These are phyloP conservation scores for Globodera ellingtonae DNA, from an alignment of 1,140 invertebrate species.

Conservation along the genomic window DNA sequence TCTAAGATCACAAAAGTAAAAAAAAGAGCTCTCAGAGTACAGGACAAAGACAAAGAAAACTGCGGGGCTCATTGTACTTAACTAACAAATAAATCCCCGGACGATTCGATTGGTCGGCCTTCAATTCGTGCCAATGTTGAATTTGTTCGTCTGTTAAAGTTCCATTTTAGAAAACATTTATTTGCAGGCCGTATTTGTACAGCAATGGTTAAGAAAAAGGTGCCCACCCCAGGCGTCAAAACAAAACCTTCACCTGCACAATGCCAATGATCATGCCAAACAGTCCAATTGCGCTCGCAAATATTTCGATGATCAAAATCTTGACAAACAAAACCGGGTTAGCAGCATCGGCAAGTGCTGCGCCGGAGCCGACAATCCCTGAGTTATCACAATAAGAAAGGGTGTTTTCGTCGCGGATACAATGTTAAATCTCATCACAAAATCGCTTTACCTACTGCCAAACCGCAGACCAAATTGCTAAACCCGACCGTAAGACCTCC, in stretches of 20 bases:
- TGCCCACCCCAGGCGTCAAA: too few species aligned
- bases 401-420: slow-evolving; percentile 1
- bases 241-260: slow-evolving; percentile 72
- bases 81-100: too few species aligned
- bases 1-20: neutral
- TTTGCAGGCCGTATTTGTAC: neutral
- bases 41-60: neutral
- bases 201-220: neutral
- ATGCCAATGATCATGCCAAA: slow-evolving; percentile 98
- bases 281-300: slow-evolving; percentile 93
- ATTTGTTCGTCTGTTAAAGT: slow-evolving; percentile 23
- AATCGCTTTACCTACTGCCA: slow-evolving; percentile 77
- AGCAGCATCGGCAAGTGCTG: slow-evolving; percentile 90
- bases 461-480: slow-evolving; percentile 90
- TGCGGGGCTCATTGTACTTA: neutral
- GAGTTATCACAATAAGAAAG: neutral
- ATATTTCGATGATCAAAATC: slow-evolving; percentile 96
- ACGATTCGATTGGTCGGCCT: neutral
- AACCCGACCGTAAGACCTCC: slow-evolving; percentile 88
- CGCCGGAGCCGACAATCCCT: slow-evolving; percentile 85
- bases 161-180: slow-evolving; percentile 19
- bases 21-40: neutral
- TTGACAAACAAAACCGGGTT: slow-evolving; percentile 92
- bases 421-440: slow-evolving; percentile 11
- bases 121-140: slow-evolving; percentile 22